These are phyloP conservation scores for Drosophila eohydei DNA, from an alignment of 2,888 invertebrate species.

Conservation along the genomic window DNA sequence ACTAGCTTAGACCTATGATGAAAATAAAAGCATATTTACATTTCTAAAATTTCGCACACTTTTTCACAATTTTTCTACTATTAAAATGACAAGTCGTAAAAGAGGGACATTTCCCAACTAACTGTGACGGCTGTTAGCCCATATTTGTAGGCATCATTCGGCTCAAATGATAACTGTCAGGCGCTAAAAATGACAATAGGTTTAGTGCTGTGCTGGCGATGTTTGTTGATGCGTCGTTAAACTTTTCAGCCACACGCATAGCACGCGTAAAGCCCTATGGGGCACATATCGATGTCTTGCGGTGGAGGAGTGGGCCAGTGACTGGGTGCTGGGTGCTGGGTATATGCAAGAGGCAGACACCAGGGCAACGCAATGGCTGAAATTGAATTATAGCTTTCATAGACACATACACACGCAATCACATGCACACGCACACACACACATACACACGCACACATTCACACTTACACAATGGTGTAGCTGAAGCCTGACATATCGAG, in stretches of 20 bases:
- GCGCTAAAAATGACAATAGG: slow-evolving; percentile 66
- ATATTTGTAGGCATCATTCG: slow-evolving; percentile 44
- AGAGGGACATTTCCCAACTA: slow-evolving; percentile 2
- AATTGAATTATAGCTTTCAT: slow-evolving; percentile 72
- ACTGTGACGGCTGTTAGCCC: slow-evolving; percentile 13
- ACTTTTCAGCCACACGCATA: slow-evolving; percentile 72
- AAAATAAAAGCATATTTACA: not conserved
- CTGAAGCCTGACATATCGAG: slow-evolving; percentile 70
- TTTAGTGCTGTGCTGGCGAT: slow-evolving; percentile 58
- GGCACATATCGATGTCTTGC: slow-evolving; percentile 69
- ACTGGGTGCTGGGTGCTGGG: not conserved
- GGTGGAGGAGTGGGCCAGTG: slow-evolving; percentile 1
- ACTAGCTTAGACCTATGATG: not conserved
- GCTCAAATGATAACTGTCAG: slow-evolving; percentile 54
- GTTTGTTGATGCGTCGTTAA: slow-evolving; percentile 78
- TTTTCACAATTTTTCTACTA: slow-evolving; percentile 1
- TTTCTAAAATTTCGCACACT: not conserved
- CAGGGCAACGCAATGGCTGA: slow-evolving; percentile 47
- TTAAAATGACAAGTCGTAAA: slow-evolving; percentile 7
- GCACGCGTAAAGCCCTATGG: slow-evolving; percentile 57
- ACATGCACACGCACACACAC: slow-evolving; percentile 5
- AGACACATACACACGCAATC: slow-evolving; percentile 23
- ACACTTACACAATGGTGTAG: slow-evolving; percentile 18
- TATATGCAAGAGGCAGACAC: slow-evolving; percentile 24
- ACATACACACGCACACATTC: slow-evolving; percentile 17